Base-by-base conservation (phyloP, 1,140 invertebrate species). In the Agrypnia vestita region DNA sequence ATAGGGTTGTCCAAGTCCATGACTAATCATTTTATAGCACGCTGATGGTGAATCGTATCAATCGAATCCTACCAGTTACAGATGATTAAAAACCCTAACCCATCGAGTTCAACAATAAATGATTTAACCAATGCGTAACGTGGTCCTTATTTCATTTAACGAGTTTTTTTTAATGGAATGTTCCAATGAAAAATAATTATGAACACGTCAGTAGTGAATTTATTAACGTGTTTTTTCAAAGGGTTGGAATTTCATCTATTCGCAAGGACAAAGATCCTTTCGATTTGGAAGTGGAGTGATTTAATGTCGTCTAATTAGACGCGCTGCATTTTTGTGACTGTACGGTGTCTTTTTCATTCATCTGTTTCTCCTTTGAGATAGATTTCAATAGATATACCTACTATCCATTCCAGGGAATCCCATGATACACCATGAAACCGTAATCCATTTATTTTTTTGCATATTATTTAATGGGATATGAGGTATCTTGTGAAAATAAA, bases 111-210 rank as follows among this genome's bases (percentile, higher is more conserved):
- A 35, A 35, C 25, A 35, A 35, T 35, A 35, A 35, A 35, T 35
- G 25, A 56, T 56, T 56, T 56, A 17, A 56, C n/a, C 53, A 56
- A 15, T 15, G 7, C 11, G 53, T 56, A 15, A 15, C 53, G 7
- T 56, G 53, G 17, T 56, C 53, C 7, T 51, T 56, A 56, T 56
- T 56, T 56, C n/a, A 15, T 56, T 15, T 10, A 56, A 67, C n/a
- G 43, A 67, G 35, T 67, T 43, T 56, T 56, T 3, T 35, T 35
- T 35, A 56, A 17, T n/a, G 53, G 17, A 56, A 56, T n/a, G 7
- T 17, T 56, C 7, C n/a, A n/a, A 56, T 17, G 53, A 8, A 51
- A 62, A 62, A 21, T 71, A 46, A 71, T 71, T 71, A 49, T 71
- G 19, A 13, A 13, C 67, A 71, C 19, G 67, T 71, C 67, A 51